Base-by-base conservation (phyloP, 1,140 invertebrate genomes). In the Pectinophora gossypiella region DNA sequence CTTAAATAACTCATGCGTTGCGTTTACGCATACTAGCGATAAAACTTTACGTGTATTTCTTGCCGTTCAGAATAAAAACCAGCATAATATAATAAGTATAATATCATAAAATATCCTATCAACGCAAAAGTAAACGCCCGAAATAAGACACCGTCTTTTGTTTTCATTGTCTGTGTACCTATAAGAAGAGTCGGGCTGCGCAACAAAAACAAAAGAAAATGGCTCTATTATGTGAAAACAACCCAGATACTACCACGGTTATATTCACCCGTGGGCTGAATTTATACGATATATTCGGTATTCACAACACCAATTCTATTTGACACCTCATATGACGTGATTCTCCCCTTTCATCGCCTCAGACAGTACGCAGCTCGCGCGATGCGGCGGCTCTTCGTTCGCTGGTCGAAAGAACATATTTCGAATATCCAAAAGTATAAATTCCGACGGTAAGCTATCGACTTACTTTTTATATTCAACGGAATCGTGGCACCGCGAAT, bases 141-240 rank as follows among this genome's bases (percentile, higher is more conserved):
- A 76, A 79, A 86, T 74, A 83, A 77, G 73, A 81, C 65, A 79
- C 73, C 68, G 67, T 59, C 72, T 79, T 83, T 81, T 81, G 79
- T 80, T 85, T 82, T 85, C 83, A 85, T 85, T 85, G 79, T 78
- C 51, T 63, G 60, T 63, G 62, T 72, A 75, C 76, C 77, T 75
- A 73, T 80, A 82, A 81, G 72, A n/a, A n/a, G 73, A 71, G 76
- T 70, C 66, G 63, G 54, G 63, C 64, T 70, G 71, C 68, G 72
- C 68, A 78, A 79, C 74, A 85, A 86, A 86, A 86, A 85, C 81
- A 83, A 86, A 85, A 83, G 83, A 76, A 86, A 85, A 86, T 85
- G 71, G 77, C 76, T 82, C 79, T 85, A 86, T 86, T 86, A 85
- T 86, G 79, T 85, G 83, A 85, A 86, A 86, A 86, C 83, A 86